Percentiles rank a stretch among this genome's conserved stretches.
phyloP scores from a whole-genome alignment of 1,140 invertebrate species.

The Oedothorax gibbosus region DNA sequence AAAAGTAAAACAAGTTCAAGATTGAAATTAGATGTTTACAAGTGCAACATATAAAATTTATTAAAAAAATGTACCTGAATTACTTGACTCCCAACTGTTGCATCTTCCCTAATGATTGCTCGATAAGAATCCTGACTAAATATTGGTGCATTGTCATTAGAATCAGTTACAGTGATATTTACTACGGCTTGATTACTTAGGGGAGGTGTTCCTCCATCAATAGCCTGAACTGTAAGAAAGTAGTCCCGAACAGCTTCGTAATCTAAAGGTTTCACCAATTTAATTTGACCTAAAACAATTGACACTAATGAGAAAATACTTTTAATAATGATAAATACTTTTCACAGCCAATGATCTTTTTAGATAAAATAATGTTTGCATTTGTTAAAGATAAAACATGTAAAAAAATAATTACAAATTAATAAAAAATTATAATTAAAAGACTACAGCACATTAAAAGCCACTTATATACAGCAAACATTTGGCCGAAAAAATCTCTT shows the following conservation, averaged over 20 bases:
- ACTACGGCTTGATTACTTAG: conserved; percentile 84
- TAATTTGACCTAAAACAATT: conserved; percentile 70
- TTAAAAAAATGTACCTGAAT: conserved; percentile 58
- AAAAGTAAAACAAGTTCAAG: too few species aligned
- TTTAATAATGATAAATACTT: not conserved
- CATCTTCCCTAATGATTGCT: conserved; percentile 78
- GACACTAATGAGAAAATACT: not conserved
- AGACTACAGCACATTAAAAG: too few species aligned
- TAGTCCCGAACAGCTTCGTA: conserved; percentile 87
- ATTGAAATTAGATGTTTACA: too few species aligned
- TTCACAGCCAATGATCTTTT: too few species aligned
- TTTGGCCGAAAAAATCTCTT: too few species aligned
- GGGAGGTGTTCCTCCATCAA: conserved; percentile 85
- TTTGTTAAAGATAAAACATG: too few species aligned
- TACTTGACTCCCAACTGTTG: conserved; percentile 82
- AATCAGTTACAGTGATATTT: conserved; percentile 84
- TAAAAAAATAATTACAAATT: too few species aligned
- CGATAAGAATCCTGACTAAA: conserved; percentile 81
- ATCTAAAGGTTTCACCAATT: conserved; percentile 83
- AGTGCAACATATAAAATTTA: not conserved
- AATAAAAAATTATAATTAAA: too few species aligned
- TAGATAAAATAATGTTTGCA: too few species aligned
- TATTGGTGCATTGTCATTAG: conserved; percentile 92
- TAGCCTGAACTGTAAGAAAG: conserved; percentile 85
- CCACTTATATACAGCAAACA: too few species aligned